Percentiles rank a stretch among this genome's conserved stretches.
Conservation (phyloP, 2,113 vertebrate genomes). For the Plectropomus leopardus region DNA sequence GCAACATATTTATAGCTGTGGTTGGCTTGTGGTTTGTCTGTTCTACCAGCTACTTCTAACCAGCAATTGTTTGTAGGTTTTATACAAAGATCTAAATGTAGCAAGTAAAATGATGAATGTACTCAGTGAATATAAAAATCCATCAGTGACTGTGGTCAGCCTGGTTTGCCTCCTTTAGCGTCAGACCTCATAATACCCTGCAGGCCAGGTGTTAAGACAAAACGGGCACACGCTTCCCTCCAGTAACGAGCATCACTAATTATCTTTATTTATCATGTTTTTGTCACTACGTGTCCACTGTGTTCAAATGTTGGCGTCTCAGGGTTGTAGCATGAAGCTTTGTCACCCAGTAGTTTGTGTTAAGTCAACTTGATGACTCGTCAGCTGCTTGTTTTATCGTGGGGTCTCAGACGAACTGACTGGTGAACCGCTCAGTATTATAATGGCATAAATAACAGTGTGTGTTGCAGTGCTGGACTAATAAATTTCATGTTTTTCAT, state of each 20-base stretch:
- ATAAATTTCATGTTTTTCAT: constrained; percentile 22
- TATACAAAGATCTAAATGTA: constrained; percentile 43
- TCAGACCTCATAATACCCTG: constrained; percentile 68
- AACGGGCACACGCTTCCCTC: constrained; percentile 22
- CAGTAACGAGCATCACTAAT: constrained; percentile 27
- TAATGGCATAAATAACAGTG: constrained; percentile 21
- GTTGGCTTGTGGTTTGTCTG: constrained; percentile 24
- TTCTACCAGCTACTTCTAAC: constrained; percentile 42
- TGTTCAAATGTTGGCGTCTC: constrained; percentile 61
- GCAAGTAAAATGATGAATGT: constrained; percentile 50
- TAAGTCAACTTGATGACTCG: background rate
- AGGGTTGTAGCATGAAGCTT: constrained; percentile 61
- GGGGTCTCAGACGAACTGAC: constrained; percentile 33
- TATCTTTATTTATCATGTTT: constrained; percentile 46
- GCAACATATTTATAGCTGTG: background rate
- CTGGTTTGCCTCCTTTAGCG: constrained; percentile 14
- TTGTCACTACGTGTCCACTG: constrained; percentile 29
- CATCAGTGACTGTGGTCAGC: constrained; percentile 16
- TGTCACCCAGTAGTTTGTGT: constrained; percentile 1
- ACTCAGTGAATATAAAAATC: constrained; percentile 13
- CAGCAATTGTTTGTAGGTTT: constrained; percentile 53
- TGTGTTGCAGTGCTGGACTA: constrained; percentile 61
- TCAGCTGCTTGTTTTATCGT: constrained; percentile 47
- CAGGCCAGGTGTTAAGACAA: constrained; percentile 67
- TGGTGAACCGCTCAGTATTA: constrained; percentile 69